Conservation (phyloP, 2,113 vertebrate genomes). For the Pedetes capensis region DNA sequence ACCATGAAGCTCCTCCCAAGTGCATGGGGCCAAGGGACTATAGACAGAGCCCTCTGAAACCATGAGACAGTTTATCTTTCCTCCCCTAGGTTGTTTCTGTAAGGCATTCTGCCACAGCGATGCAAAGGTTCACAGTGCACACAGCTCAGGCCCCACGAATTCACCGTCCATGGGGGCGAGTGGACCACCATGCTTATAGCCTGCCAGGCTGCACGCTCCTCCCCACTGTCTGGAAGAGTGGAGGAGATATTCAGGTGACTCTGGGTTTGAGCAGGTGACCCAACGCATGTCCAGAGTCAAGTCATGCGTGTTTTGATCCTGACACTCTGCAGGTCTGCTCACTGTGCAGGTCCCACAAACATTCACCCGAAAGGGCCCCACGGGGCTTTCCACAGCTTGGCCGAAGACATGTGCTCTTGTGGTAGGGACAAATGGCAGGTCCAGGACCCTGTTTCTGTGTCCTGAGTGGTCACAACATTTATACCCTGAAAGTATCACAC, state of each 20-base stretch:
- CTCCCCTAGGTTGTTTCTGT: no score
- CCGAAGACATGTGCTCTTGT: accelerated
- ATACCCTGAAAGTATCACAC: slow-evolving; percentile 53
- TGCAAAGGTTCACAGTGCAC: no score
- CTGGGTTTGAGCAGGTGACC: not conserved
- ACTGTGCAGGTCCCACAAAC: not conserved
- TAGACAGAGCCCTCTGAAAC: no score
- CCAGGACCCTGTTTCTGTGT: no score
- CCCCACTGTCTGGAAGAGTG: not conserved
- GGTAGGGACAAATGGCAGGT: accelerated
- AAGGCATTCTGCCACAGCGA: no score
- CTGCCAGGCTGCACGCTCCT: not conserved
- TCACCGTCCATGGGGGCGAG: no score
- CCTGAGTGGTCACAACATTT: not conserved
- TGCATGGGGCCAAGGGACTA: no score
- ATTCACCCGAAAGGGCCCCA: not conserved
- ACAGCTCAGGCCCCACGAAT: not conserved
- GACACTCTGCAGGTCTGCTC: not conserved
- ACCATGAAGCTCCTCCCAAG: no score
- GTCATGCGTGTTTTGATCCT: not conserved
- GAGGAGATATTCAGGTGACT: not conserved
- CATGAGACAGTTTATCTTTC: no score
- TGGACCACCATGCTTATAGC: not conserved
- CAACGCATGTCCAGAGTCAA: not conserved
- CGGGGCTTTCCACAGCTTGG: not conserved